Base-by-base conservation (phyloP, 2,888 invertebrate species). In the Ethmia dodecea region DNA sequence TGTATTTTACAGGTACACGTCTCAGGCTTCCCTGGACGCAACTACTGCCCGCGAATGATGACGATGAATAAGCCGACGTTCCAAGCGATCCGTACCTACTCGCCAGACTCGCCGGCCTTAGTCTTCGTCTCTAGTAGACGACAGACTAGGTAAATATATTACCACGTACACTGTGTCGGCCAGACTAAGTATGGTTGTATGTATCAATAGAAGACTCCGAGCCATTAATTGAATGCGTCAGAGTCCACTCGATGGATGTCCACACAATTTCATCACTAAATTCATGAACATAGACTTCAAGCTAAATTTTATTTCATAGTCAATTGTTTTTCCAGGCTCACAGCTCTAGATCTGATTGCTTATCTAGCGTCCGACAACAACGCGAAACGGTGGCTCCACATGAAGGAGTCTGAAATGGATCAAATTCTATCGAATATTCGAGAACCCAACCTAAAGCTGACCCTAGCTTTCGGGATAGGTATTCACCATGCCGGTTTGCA, bases 11-110 rank as follows among this genome's bases (percentile, higher is more conserved):
- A 89, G 69, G 90, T 90, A 9, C 97, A 97, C 61, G 96, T 98
- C 52, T 92, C 93, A 31, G 99, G 99, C 0, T 99, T 97, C 69
- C 94, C 98, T 0, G 99, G 98, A 3, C 96, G 98, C 47, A 97
- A 99, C 73, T 99, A 99, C 81, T 99, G 99, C 60, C 99, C 99
- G 0, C 91, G 99, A 30, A 99, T 99, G 99, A 94, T 98, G 43
- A 94, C 98, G 0, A 99, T 99, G 99, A 99, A 99, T 83, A 95
- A 97, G 60, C 99, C 99, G 0, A 94, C 97, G 0, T 99, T 95
- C 86, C 96, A 97, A 75, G 96, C 98, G 0, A 98, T 99, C 43
- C 90, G 93, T 28, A 93, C 94, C 34, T 95, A 99, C 71, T 97
- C 99, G 0, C 96, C 97, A 0, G 79, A 88, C 33, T 97, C 98